A percentile compares a stretch with the other conserved stretches of the same genome.
Evolutionary conservation across 2,113 vertebrate species (phyloP).

Genomic region (Tragelaphus strepsiceros): DNA sequence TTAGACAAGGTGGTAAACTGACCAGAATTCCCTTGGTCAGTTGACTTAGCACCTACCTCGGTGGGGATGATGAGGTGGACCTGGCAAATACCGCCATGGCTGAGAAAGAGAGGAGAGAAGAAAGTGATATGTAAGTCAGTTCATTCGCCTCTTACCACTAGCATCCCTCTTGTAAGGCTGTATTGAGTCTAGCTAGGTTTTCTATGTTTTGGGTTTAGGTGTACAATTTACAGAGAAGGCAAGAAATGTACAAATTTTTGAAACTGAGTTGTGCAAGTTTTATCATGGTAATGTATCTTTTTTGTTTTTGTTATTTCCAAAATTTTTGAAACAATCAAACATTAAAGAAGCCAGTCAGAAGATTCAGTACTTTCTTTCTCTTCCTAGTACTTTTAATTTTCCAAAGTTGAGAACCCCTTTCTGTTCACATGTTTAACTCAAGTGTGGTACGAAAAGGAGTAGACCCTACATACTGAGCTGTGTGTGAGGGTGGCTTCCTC

Average conservation of each 20-base stretch:
- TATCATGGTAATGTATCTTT: not conserved
- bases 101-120: not conserved
- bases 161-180: not conserved
- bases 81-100: not conserved
- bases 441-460: not conserved
- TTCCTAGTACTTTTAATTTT: not conserved
- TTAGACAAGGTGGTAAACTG: not conserved
- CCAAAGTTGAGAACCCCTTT: not conserved
- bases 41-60: not conserved
- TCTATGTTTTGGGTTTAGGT: not conserved
- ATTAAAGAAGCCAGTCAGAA: not conserved
- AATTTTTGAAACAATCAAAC: not conserved
- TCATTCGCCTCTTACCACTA: not conserved
- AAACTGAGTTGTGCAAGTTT: conserved; percentile 8
- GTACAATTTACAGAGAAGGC: conserved; percentile 18
- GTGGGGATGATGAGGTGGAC: not conserved
- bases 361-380: not conserved
- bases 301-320: not conserved
- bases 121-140: not conserved
- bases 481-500: not conserved
- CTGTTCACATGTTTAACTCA: not conserved
- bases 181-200: not conserved
- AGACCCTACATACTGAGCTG: not conserved
- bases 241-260: not conserved
- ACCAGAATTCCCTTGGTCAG: not conserved